Conservation (phyloP, 37 sponge, comb jelly and placozoan genomes). For the Cliona cf. orientalis region DNA sequence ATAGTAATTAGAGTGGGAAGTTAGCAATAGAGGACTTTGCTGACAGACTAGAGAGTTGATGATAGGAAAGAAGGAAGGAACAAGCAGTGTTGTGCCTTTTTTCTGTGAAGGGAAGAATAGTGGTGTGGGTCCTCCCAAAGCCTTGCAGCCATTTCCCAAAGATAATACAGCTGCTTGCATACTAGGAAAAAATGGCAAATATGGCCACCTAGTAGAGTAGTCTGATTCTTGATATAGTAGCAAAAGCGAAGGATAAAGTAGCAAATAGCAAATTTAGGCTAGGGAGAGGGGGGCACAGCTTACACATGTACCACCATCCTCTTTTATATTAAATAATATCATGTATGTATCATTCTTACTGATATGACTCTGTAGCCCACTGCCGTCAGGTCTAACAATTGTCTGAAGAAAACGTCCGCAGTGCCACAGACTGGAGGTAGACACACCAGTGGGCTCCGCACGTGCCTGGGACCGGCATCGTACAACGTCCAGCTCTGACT, state of each 20-base stretch:
- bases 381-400: constrained; percentile 71
- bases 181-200: no score
- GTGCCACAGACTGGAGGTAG: constrained; percentile 92
- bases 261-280: background rate
- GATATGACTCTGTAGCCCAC: constrained; percentile 90
- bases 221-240: background rate
- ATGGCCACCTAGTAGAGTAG: background rate
- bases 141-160: no score
- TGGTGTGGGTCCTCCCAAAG: no score
- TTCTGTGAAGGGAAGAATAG: no score
- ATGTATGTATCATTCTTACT: constrained; percentile 42
- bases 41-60: no score
- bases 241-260: background rate
- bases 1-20: no score
- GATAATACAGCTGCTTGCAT: no score
- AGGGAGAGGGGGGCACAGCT: background rate
- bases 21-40: no score
- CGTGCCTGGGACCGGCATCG: constrained; percentile 94
- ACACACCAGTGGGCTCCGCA: constrained; percentile 89
- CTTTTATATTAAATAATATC: background rate
- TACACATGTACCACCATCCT: background rate
- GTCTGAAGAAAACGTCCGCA: constrained; percentile 91
- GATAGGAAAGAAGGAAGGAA: no score
- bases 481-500: constrained; percentile 90
- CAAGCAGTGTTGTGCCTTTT: no score